These are phyloP conservation scores for Tychaedon coryphoeus DNA, from an alignment of 2,113 vertebrate genomes.

Conservation along the genomic window DNA sequence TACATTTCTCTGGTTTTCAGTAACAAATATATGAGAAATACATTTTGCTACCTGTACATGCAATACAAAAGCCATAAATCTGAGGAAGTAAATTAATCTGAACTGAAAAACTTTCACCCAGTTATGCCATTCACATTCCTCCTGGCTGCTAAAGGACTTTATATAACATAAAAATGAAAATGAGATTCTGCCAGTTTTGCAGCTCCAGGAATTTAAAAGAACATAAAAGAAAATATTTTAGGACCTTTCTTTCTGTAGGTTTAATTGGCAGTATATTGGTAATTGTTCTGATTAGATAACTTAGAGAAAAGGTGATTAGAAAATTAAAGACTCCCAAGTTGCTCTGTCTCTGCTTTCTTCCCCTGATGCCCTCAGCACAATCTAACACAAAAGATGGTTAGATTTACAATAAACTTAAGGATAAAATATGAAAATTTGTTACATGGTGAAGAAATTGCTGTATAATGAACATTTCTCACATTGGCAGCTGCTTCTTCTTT, in stretches of 20 bases:
- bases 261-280: conserved; percentile 35
- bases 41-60: conserved; percentile 69
- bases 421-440: not conserved
- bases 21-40: conserved; percentile 66
- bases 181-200: conserved; percentile 73
- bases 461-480: not conserved
- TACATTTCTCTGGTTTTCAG: conserved; percentile 58
- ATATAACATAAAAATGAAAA: conserved; percentile 73
- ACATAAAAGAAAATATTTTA: conserved; percentile 82
- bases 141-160: conserved; percentile 71
- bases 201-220: conserved; percentile 75
- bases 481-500: not conserved
- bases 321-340: not conserved
- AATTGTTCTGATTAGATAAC: conserved; percentile 45
- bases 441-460: not conserved
- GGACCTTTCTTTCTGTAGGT: conserved; percentile 43
- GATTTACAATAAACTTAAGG: conserved; percentile 20
- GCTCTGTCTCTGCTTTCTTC: not conserved
- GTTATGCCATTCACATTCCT: conserved; percentile 76
- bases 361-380: not conserved
- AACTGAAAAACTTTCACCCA: conserved; percentile 61
- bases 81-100: conserved; percentile 63
- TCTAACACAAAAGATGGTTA: not conserved
- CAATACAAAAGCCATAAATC: conserved; percentile 69
- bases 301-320: conserved; percentile 34